Evolutionary conservation across 2,888 invertebrate genomes (phyloP).

Genomic region (Trachelus troglodyta): DNA sequence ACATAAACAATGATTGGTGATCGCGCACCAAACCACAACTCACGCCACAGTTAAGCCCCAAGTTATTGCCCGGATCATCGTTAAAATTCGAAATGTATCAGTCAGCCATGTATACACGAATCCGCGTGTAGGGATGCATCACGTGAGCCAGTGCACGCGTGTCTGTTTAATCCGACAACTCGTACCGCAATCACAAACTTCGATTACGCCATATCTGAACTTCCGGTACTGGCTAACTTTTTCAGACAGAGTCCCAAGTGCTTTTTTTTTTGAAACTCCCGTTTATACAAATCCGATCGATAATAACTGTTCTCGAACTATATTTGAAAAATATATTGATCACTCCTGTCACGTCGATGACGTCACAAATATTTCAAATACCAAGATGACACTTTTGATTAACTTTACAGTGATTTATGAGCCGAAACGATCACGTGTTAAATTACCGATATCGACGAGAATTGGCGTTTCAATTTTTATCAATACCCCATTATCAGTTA

Average conservation of each 20-base stretch:
- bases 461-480: no score
- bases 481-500: no score
- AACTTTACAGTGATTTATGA: no score
- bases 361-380: no score
- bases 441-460: no score
- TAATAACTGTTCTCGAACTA: no score
- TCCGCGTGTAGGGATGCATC: constrained; percentile 5
- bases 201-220: constrained; percentile 32
- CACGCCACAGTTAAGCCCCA: constrained; percentile 58
- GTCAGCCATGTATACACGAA: constrained; percentile 39
- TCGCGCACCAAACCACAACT: constrained; percentile 54
- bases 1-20: constrained; percentile 65
- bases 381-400: no score
- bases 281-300: no score
- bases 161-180: constrained; percentile 49
- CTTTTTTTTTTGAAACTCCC: no score
- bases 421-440: no score
- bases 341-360: no score
- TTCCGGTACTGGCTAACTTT: constrained; percentile 43
- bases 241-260: constrained; percentile 38
- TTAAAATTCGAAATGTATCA: constrained; percentile 64
- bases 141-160: background rate
- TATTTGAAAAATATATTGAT: no score
- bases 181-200: constrained; percentile 35
- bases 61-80: constrained; percentile 66